These are phyloP conservation scores for Calliphora vicina DNA, from an alignment of 1,140 invertebrate species.

Conservation along the genomic window DNA sequence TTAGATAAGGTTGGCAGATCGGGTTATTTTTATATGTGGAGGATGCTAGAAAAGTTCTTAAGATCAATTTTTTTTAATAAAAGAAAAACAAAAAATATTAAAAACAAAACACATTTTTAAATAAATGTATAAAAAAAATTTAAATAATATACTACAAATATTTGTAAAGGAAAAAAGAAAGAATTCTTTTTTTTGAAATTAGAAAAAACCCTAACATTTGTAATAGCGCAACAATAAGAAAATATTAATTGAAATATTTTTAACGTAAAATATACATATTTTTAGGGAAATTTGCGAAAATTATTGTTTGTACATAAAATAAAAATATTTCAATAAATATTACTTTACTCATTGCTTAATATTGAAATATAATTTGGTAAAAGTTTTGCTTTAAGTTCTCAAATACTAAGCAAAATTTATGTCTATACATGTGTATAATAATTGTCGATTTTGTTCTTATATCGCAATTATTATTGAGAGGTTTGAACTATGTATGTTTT, in stretches of 20 bases:
- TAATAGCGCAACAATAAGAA: neutral
- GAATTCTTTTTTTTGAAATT: neutral
- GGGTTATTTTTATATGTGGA: neutral
- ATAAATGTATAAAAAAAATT: conserved; percentile 23
- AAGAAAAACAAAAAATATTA: conserved; percentile 25
- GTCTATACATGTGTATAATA: neutral
- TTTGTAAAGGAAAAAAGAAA: neutral
- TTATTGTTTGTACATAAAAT: neutral
- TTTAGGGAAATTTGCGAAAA: neutral
- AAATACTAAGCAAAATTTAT: neutral
- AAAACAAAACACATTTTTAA: conserved; percentile 11
- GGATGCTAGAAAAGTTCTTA: conserved; percentile 29
- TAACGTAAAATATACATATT: neutral
- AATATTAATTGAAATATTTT: conserved; percentile 12
- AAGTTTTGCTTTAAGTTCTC: neutral
- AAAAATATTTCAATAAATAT: neutral
- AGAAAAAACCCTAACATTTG: neutral
- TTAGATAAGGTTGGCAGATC: conserved; percentile 28
- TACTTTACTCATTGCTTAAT: neutral
- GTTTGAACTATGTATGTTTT: neutral
- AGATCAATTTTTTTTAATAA: conserved; percentile 33
- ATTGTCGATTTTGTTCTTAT: neutral
- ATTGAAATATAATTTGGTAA: neutral
- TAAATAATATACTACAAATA: conserved; percentile 16
- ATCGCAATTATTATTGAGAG: neutral